Evolutionary conservation across 2,113 vertebrate species (phyloP), one percentile per base, ranked within the genome.

Genomic region (Meriones unguiculatus): DNA sequence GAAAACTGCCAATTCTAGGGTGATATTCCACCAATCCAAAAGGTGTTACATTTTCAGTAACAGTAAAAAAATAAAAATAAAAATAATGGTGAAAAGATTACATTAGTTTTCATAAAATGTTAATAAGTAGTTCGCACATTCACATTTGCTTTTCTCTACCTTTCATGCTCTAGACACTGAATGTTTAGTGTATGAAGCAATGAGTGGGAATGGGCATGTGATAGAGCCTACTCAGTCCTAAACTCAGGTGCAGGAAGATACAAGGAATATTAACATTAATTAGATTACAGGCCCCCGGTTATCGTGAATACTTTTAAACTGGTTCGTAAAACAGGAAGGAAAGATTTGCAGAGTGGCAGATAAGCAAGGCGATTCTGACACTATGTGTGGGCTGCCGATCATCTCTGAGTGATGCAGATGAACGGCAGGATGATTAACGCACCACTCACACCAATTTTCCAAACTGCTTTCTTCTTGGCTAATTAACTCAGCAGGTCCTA

Each of bases 401-500:
- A 25, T 67, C 54, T 76, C n/a, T 1, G 2, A 41, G 50, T 10
- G 4, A 93, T 22, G 38, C 7, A 5, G n/a, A 64, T 84, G n/a
- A 41, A 41, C 1, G n/a, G n/a, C 57, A 25, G 59, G n/a, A 28
- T 15, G 46, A 64, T 57, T 41, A 54, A 72, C 24, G 18, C 15
- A 14, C 20, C 52, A 70, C 52, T 93, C 38, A 32, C 62, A 52
- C 28, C 5, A 11, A 70, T 78, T 65, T 89, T 25, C 52, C 46
- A 93, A 94, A 73, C 81, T 8, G 20, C n/a, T 94, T 94, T 77
- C 75, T 93, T 80, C 72, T 30, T 32, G 20, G 2, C 54, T 78
- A 52, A 91, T 30, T 9, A 57, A 75, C 52, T 32, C 54, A n/a
- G 17, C 22, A 64, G 41, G n/a, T 35, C 57, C 17, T 78, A 77